These are phyloP conservation scores for Cabera pusaria DNA, from an alignment of 2,888 invertebrate species.

Conservation along the genomic window DNA sequence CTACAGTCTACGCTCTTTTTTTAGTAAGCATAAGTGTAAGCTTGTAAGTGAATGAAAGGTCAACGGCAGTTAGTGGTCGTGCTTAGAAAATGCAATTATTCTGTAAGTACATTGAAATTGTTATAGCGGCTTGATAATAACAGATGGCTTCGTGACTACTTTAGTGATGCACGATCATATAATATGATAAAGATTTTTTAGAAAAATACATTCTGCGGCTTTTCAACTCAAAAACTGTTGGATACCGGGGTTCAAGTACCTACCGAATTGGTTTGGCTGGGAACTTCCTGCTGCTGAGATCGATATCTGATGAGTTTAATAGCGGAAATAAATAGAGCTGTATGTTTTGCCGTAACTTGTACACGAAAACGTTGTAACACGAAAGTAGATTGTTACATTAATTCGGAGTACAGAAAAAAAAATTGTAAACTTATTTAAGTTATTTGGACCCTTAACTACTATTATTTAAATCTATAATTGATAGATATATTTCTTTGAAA, in stretches of 20 bases:
- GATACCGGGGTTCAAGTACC: slow-evolving; percentile 17
- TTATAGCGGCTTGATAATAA: slow-evolving; percentile 73
- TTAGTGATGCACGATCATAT: slow-evolving; percentile 36
- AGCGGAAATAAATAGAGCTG: too few species aligned
- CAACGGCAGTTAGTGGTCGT: slow-evolving; percentile 66
- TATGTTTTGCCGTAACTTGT: too few species aligned
- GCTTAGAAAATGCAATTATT: slow-evolving; percentile 77
- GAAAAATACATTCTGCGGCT: slow-evolving; percentile 18
- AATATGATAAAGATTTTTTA: slow-evolving; percentile 17
- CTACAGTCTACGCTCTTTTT: slow-evolving; percentile 6
- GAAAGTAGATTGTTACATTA: too few species aligned
- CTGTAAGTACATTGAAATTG: slow-evolving; percentile 66
- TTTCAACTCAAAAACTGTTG: slow-evolving; percentile 17
- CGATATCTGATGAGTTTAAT: neutral
- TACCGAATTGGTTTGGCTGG: slow-evolving; percentile 3
- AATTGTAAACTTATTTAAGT: too few species aligned
- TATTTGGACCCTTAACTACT: too few species aligned
- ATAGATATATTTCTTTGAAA: too few species aligned
- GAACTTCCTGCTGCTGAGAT: slow-evolving; percentile 15
- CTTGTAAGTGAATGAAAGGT: slow-evolving; percentile 46
- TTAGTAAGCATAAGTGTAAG: slow-evolving; percentile 7
- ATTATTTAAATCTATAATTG: too few species aligned
- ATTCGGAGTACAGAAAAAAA: too few species aligned
- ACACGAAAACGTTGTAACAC: too few species aligned
- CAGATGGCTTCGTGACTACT: slow-evolving; percentile 65